Evolutionary conservation across 2,888 invertebrate genomes (phyloP).

Genomic region (Lochmaea crataegi): DNA sequence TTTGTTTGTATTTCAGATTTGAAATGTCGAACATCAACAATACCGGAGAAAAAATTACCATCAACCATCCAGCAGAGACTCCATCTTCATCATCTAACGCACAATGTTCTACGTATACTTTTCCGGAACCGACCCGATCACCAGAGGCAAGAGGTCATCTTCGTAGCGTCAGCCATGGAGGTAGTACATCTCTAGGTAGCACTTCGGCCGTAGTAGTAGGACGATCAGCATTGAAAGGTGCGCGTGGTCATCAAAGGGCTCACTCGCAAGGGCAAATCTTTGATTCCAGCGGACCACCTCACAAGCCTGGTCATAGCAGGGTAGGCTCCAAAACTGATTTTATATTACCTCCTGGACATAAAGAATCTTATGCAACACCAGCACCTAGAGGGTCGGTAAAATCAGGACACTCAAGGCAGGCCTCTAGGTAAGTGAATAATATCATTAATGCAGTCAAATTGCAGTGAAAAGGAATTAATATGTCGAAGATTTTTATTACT

Average conservation of each 20-base stretch:
- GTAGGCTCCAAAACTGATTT: slow-evolving; percentile 90
- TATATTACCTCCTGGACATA: slow-evolving; percentile 87
- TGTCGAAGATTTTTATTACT: too few species aligned
- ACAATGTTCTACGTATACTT: slow-evolving; percentile 63
- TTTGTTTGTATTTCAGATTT: slow-evolving; percentile 67
- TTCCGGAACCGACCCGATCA: slow-evolving; percentile 59
- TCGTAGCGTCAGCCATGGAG: slow-evolving; percentile 88
- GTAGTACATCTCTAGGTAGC: slow-evolving; percentile 66
- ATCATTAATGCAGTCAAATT: slow-evolving; percentile 62
- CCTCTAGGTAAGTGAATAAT: slow-evolving; percentile 73
- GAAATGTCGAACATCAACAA: slow-evolving; percentile 77
- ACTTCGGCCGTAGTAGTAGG: slow-evolving; percentile 63
- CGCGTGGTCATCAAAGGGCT: slow-evolving; percentile 71
- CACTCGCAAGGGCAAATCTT: slow-evolving; percentile 89
- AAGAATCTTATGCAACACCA: slow-evolving; percentile 68
- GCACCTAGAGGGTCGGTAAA: slow-evolving; percentile 67
- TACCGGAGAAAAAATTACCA: slow-evolving; percentile 67
- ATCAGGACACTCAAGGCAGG: slow-evolving; percentile 74
- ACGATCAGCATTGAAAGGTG: slow-evolving; percentile 78
- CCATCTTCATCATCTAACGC: slow-evolving; percentile 40
- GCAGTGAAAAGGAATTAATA: too few species aligned
- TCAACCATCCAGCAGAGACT: slow-evolving; percentile 42
- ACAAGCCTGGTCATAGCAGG: slow-evolving; percentile 77
- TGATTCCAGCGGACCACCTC: slow-evolving; percentile 63
- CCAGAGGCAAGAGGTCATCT: slow-evolving; percentile 72